Evolutionary conservation across 2,888 invertebrate genomes (phyloP).

Genomic region (Deilephila porcellus): DNA sequence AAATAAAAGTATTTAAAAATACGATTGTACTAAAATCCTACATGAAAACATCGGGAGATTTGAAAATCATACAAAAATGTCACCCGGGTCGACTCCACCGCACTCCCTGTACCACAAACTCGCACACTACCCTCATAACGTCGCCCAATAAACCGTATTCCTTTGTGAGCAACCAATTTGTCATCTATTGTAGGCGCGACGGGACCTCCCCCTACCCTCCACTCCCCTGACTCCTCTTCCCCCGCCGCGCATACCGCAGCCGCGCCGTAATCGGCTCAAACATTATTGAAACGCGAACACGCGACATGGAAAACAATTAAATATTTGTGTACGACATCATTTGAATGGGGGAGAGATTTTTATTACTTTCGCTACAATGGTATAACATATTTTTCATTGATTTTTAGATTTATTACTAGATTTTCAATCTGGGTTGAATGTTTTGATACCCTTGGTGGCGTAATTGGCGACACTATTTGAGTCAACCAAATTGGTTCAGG

Average conservation of each 20-base stretch:
- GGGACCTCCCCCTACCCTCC: not conserved
- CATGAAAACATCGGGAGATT: too few species aligned
- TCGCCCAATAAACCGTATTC: constrained; percentile 27
- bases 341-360: constrained; percentile 12
- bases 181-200: constrained; percentile 24
- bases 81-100: constrained; percentile 45
- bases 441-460: too few species aligned
- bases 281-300: constrained; percentile 32
- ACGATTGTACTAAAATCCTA: too few species aligned
- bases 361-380: not conserved
- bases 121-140: constrained; percentile 55
- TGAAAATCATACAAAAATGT: not conserved
- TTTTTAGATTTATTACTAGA: too few species aligned
- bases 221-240: not conserved
- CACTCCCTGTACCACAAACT: constrained; percentile 49
- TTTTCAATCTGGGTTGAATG: too few species aligned
- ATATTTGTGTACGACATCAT: constrained; percentile 31
- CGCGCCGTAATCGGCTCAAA: constrained; percentile 31
- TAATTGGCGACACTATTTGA: too few species aligned
- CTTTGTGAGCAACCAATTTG: constrained; percentile 59
- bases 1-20: too few species aligned
- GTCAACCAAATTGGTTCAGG: too few species aligned
- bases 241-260: constrained; percentile 28
- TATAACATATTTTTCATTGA: too few species aligned
- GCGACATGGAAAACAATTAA: constrained; percentile 36